Evolutionary conservation across 2,888 invertebrate species (phyloP).

Genomic region (Pollenia griseotomentosa): DNA sequence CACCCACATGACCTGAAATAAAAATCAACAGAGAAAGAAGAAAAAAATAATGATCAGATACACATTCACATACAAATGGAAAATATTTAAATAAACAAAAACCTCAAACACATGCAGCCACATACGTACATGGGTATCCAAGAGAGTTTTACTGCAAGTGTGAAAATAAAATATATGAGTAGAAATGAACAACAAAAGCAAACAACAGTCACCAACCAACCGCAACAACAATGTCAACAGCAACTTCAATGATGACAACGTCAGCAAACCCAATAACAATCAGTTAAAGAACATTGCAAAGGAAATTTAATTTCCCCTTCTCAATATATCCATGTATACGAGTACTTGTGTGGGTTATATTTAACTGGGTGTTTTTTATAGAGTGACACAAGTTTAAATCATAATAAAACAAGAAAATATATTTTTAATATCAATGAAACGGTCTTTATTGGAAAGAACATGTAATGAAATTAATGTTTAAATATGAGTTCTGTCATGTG

Average conservation of each 20-base stretch:
- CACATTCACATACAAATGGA: background rate
- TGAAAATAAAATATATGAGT: background rate
- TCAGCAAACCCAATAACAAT: conserved; percentile 39
- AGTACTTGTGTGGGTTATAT: background rate
- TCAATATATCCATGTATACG: background rate
- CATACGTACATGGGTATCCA: background rate
- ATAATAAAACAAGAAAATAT: no score
- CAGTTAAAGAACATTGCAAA: conserved; percentile 29
- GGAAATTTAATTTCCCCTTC: conserved; percentile 61
- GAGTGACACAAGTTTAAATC: no score
- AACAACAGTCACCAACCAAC: conserved; percentile 23
- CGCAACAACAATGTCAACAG: conserved; percentile 27
- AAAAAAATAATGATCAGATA: background rate
- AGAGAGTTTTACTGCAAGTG: background rate
- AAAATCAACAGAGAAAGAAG: conserved; percentile 28
- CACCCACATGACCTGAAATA: conserved; percentile 88
- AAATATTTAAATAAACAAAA: conserved; percentile 38
- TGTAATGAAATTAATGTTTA: no score
- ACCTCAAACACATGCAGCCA: conserved; percentile 28
- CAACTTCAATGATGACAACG: conserved; percentile 4
- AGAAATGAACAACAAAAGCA: conserved; percentile 15
- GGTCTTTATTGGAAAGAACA: no score
- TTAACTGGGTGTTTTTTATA: no score
- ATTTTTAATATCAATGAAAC: no score
- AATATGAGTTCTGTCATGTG: no score